Percentiles rank a stretch among this genome's conserved stretches.
These are phyloP conservation scores for Cotesia vestalis DNA, from an alignment of 1,140 invertebrate species.

Conservation along the genomic window DNA sequence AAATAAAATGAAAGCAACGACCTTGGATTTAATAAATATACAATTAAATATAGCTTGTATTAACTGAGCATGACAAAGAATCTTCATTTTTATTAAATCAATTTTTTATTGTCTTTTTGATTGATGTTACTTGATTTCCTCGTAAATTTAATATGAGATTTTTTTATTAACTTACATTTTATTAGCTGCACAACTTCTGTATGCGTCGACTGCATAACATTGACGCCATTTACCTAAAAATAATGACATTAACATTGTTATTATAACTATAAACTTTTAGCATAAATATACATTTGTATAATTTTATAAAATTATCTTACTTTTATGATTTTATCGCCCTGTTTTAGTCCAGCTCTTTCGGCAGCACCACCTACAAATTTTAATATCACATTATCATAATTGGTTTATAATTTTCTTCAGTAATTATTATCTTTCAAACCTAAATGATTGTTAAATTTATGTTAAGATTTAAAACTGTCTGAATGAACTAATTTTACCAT, in stretches of 20 bases:
- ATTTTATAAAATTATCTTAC: conserved; percentile 63
- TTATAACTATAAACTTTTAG: background rate
- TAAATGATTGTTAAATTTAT: too few relatives aligned
- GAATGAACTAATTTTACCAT: too few relatives aligned
- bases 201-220: conserved; percentile 90
- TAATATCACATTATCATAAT: too few relatives aligned
- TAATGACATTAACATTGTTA: conserved; percentile 27
- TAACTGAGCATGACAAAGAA: background rate
- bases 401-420: too few relatives aligned
- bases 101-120: background rate
- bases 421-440: background rate
- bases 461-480: too few relatives aligned
- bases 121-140: conserved; percentile 1
- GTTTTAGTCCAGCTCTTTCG: conserved; percentile 89
- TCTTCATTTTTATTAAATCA: background rate
- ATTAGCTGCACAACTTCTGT: conserved; percentile 93
- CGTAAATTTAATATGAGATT: background rate
- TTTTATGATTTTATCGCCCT: conserved; percentile 94
- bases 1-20: conserved; percentile 19
- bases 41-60: background rate
- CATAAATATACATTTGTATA: conserved; percentile 16
- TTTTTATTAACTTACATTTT: conserved; percentile 77
- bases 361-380: conserved; percentile 83
- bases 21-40: conserved; percentile 12
- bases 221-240: conserved; percentile 86